phyloP scores from a whole-genome alignment of 2,113 vertebrate genomes.

The Scartelaos histophorus region DNA sequence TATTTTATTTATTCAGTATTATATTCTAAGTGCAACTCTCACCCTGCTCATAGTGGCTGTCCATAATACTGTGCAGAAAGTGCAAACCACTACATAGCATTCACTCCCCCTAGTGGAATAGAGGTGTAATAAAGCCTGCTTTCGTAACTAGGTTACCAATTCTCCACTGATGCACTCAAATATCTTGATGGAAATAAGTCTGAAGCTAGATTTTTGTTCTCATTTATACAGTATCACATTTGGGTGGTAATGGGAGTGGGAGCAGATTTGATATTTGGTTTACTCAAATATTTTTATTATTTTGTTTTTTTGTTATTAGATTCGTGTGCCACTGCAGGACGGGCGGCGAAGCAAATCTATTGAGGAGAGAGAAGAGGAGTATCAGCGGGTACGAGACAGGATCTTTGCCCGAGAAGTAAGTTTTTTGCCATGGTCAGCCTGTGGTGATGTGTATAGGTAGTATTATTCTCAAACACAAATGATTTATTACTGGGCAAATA shows the following conservation, averaged over 20 bases:
- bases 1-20: too few relatives aligned
- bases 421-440: slow-evolving; percentile 41
- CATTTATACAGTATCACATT: neutral
- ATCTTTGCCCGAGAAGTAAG: slow-evolving; percentile 99
- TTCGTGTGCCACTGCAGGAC: slow-evolving; percentile 97
- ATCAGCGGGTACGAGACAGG: slow-evolving; percentile 96
- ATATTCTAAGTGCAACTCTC: neutral
- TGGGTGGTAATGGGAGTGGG: neutral
- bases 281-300: neutral
- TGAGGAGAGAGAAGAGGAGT: slow-evolving; percentile 97
- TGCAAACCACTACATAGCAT: neutral
- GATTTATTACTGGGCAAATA: neutral
- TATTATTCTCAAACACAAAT: neutral
- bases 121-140: neutral
- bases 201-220: neutral
- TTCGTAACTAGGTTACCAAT: neutral
- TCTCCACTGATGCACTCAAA: neutral
- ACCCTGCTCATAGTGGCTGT: neutral
- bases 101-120: neutral
- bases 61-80: neutral
- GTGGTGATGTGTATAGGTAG: neutral
- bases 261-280: neutral
- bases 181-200: neutral
- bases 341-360: slow-evolving; percentile 98
- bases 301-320: slow-evolving; percentile 75